Evolutionary conservation across 1,140 invertebrate species (phyloP), one percentile per base, ranked within the genome.

Genomic region (Procambarus clarkii): DNA sequence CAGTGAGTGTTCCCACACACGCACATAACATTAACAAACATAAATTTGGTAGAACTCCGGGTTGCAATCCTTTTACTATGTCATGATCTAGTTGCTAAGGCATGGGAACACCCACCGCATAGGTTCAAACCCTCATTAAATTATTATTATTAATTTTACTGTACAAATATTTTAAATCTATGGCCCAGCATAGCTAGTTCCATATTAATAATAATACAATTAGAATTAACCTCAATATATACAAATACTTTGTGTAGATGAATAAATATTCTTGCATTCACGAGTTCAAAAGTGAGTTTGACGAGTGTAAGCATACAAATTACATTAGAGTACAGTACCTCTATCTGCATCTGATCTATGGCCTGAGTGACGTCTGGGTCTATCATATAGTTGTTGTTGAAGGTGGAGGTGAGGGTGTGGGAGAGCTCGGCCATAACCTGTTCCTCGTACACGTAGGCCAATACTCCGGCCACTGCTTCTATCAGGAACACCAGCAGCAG

Each of bases 381-480:
- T 24, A 96, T 94, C 2, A 95, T 95, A 94, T 98, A 98, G 91
- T 96, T 96, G 82, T 96, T 95, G 24, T 97, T 94, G 94, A 98
- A 97, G 8, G 97, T 98, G 24, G 95, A 95, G 94, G 97, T 98
- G 34, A 98, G 95, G 94, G 96, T 96, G n/a, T 95, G 94, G 71
- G 96, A 95, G 69, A 98, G 95, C 94, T 98, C 97, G 5, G 95
- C 95, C 88, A 96, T 95, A 54, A 98, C 96, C 91, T 97, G 97
- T 92, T 97, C 97, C 93, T 97, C 96, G 94, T 98, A 98, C 92
- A 98, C 96, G 94, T 97, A 98, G 0, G 97, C 97, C 92, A 98
- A 94, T 9, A 96, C 96, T 15, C 97, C 97, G n/a, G 97, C 97
- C 74, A 97, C 96, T 0, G 96, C 96, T 94, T 98, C 97, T 94